Percentiles rank a stretch among this genome's conserved stretches.
Conservation (phyloP, 2,113 vertebrate genomes). For the Solea solea region DNA sequence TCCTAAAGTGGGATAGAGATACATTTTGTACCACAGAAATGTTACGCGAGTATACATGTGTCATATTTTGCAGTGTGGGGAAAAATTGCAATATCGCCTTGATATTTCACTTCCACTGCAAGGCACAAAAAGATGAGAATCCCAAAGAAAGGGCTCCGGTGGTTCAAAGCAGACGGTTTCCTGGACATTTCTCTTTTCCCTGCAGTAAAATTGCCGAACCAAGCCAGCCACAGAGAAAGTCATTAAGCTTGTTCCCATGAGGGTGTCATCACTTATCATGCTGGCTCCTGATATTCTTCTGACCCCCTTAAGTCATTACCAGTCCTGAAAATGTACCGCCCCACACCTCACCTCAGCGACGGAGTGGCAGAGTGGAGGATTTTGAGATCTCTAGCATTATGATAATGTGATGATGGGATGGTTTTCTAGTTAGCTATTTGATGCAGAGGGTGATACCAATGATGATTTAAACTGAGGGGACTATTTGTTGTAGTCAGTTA, state of each 20-base stretch:
- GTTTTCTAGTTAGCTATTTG: conserved; percentile 49
- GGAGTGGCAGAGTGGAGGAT: conserved; percentile 30
- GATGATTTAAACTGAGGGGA: conserved; percentile 43
- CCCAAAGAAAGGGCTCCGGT: conserved; percentile 9
- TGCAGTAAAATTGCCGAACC: conserved; percentile 50
- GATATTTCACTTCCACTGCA: conserved; percentile 9
- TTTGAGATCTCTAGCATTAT: conserved; percentile 46
- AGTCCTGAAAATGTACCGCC: conserved; percentile 50
- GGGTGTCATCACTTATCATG: conserved; percentile 71
- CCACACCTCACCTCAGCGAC: conserved; percentile 37
- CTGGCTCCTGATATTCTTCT: conserved; percentile 70
- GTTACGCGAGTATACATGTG: too few species aligned
- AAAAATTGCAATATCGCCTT: neutral
- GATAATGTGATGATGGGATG: conserved; percentile 52
- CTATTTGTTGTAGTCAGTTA: conserved; percentile 40
- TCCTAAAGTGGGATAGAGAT: too few species aligned
- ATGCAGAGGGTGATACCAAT: conserved; percentile 47
- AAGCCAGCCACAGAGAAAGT: conserved; percentile 54
- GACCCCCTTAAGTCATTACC: conserved; percentile 73
- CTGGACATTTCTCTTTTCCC: conserved; percentile 44
- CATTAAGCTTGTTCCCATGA: conserved; percentile 69
- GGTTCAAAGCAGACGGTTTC: conserved; percentile 24
- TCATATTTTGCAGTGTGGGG: neutral
- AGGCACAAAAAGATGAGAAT: conserved; percentile 1
- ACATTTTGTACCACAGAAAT: too few species aligned